Evolutionary conservation across 2,113 vertebrate species (phyloP).

Genomic region (Indicator indicator): DNA sequence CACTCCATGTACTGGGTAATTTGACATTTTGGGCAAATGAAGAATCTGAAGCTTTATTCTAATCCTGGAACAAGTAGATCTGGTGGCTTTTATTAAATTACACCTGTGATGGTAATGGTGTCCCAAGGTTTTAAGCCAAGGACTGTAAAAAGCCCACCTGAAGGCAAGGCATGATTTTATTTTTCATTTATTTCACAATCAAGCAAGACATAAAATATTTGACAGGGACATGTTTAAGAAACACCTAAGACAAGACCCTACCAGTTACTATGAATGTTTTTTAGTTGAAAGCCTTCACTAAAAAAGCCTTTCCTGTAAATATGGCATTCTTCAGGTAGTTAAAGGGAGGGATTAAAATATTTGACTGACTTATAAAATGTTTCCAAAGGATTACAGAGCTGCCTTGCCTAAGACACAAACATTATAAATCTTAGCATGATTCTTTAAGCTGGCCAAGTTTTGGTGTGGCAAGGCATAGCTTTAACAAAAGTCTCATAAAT

Average conservation of each 20-base stretch:
- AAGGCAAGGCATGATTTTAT: background rate
- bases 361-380: constrained; percentile 28
- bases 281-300: background rate
- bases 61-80: background rate
- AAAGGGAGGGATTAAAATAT: constrained; percentile 17
- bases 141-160: background rate
- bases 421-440: background rate
- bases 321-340: constrained; percentile 20
- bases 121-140: background rate
- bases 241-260: background rate
- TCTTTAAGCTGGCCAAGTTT: background rate
- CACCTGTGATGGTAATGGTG: background rate
- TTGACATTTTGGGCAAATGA: background rate
- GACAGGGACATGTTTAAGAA: background rate
- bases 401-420: background rate
- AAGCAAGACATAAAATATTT: background rate
- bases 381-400: constrained; percentile 19
- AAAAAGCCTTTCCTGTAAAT: background rate
- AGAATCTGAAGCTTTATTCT: background rate
- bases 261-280: background rate
- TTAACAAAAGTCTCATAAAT: background rate
- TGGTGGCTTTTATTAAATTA: constrained; percentile 7
- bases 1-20: background rate
- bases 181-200: background rate
- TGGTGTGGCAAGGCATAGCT: background rate